Base-by-base conservation (phyloP, 2,113 vertebrate species). In the Clarias batrachus region DNA sequence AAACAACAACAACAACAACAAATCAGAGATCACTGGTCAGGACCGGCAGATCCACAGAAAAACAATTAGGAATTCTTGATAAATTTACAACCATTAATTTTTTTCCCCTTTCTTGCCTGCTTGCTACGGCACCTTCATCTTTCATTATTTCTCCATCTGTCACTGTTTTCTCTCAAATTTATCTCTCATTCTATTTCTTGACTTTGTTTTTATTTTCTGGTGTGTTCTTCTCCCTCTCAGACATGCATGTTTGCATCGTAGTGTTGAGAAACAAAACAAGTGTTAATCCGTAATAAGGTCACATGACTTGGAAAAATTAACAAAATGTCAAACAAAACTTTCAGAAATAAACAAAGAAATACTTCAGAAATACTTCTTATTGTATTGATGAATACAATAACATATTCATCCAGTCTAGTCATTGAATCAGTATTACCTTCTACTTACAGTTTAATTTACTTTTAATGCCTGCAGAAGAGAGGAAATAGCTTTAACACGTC, bases 131-230 rank as follows among this genome's bases (percentile, higher is more conserved):
- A 79, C 27, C n/a, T 79, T 56, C 27, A 60, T 80, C 77, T 59
- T 80, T 60, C 27, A 80, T 80, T 33, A 60, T 33, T 80, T 80
- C 17, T 80, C 52, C 56, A 80, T 60, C 77, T 80, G 56, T 80
- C 56, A 80, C n/a, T 33, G 56, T 19, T 80, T 59, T 60, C 27
- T 80, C 8, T 80, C 9, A 59, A 79, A 79, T 79, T 19, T 21
- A 30, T 11, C 16, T 79, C 52, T 56, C 74, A 14, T 78, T 78
- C 10, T 52, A 25, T 27, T 57, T 78, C 8, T 4, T 54, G 14
- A 78, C 14, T 79, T 79, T 59, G n/a, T 79, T 79, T 8, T 2
- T 33, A 17, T 33, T 78, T 19, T 4, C 76, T 57, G 52, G 25
- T 9, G 10, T 78, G 5, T 27, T 27, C 41, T 1, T 76, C 12